Conservation (phyloP, 2,797 vertebrate genomes). For the Semaprochilodus insignis region DNA sequence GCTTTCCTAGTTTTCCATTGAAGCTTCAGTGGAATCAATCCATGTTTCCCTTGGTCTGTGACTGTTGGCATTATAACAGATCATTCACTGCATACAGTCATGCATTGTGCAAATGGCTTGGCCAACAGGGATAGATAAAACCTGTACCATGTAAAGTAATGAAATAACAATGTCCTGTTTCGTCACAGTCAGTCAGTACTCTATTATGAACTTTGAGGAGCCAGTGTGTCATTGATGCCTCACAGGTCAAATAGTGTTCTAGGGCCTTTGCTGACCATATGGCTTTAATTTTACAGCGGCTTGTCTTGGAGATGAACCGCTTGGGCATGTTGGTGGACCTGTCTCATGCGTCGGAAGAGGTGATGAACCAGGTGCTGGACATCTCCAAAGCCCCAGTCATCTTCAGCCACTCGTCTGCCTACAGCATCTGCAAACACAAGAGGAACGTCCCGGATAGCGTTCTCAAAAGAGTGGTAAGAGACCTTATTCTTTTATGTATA, state of each 20-base stretch:
- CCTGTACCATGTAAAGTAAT: neutral
- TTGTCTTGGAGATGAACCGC: constrained; percentile 92
- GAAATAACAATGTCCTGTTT: neutral
- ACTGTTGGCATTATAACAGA: neutral
- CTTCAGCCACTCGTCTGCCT: constrained; percentile 96
- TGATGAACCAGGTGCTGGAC: constrained; percentile 82
- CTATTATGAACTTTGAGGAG: neutral
- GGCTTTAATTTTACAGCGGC: constrained; percentile 66
- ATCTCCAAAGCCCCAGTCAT: constrained; percentile 87
- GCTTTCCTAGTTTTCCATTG: neutral
- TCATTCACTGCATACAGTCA: neutral
- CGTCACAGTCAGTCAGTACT: neutral
- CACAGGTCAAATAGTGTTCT: neutral
- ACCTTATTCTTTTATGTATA: neutral
- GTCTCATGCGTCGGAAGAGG: constrained; percentile 84
- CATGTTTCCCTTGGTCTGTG: neutral
- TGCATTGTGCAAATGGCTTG: neutral
- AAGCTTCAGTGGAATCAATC: neutral
- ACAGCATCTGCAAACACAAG: constrained; percentile 73
- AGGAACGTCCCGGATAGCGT: constrained; percentile 91
- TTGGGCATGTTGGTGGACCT: constrained; percentile 92
- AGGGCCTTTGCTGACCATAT: neutral
- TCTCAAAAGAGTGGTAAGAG: constrained; percentile 85
- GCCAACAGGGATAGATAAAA: neutral
- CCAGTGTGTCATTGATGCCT: neutral